Conservation (phyloP, 2,113 vertebrate species). For the Corapipo altera region DNA sequence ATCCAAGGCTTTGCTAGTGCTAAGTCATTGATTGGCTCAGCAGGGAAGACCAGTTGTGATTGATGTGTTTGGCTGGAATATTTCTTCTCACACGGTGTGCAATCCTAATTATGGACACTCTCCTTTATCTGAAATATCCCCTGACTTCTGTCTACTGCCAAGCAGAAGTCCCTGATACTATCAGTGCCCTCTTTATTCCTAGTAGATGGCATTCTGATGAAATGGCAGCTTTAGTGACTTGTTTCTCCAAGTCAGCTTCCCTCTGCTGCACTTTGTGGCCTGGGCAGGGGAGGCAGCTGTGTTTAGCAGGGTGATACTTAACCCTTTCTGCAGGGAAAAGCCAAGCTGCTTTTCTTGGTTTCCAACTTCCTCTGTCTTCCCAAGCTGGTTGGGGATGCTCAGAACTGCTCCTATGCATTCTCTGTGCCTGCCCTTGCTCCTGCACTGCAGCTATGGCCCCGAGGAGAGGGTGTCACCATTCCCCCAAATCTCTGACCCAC, state of each 20-base stretch:
- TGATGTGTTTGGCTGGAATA: not conserved
- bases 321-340: not conserved
- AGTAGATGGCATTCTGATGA: not conserved
- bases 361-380: not conserved
- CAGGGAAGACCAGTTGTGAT: not conserved
- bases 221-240: not conserved
- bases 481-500: not conserved
- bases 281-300: not conserved
- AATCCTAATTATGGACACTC: not conserved
- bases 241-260: not conserved
- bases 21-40: not conserved
- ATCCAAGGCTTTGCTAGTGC: not conserved
- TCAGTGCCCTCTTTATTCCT: not conserved
- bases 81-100: not conserved
- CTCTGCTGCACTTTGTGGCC: not conserved
- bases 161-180: not conserved
- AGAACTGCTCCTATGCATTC: not conserved
- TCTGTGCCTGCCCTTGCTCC: not conserved
- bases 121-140: not conserved
- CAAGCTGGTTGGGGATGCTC: not conserved
- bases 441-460: not conserved
- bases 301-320: not conserved
- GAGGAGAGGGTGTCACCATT: fast-evolving
- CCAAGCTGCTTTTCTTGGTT: not conserved
- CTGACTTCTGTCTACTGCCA: not conserved